Evolutionary conservation across 2,797 vertebrate species (phyloP), one percentile per base, ranked within the genome.

Genomic region (Lateolabrax maculatus): DNA sequence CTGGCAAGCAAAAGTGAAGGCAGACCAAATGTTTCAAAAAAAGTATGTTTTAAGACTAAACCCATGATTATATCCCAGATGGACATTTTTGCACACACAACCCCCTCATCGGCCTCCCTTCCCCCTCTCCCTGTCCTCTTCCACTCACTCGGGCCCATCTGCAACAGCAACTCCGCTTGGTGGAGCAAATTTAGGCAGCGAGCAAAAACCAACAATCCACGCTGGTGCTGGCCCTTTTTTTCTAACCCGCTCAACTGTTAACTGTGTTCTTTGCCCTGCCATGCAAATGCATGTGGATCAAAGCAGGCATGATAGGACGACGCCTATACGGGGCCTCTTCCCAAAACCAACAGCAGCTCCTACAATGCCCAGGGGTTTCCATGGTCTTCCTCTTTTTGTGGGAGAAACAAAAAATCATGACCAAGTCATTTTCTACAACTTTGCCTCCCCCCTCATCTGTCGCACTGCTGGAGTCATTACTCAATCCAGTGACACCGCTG

Each of bases 201-300:
- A 94, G 92, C 92, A 96, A 94, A 95, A 96, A 94, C 92, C 86
- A 84, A 91, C 93, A 92, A 92, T 88, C 92, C 92, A 85, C 89
- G 83, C 94, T 81, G 93, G 93, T 94, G 93, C 93, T 83, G 92
- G 89, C 68, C 92, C 93, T 93, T 95, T 96, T 92, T 97, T 97
- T 91, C 95, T 79, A 87, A 93, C 75, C 82, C 95, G 91, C 72
- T 97, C 92, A 95, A 94, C 96, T 95, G 94, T 95, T 96, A 95
- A 96, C 87, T 93, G 91, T 90, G 92, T 77, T 93, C 89, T 96
- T 96, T 95, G 95, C 78, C 90, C 87, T 87, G 90, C 96, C 93
- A 92, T 91, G 93, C 88, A 93, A 96, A 95, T 93, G 96, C 92
- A 94, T 72, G 83, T 55, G 90, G 94, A 95, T 94, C 92, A 87